Base-by-base conservation (phyloP, 2,888 invertebrate species). In the Colletes collaris region DNA sequence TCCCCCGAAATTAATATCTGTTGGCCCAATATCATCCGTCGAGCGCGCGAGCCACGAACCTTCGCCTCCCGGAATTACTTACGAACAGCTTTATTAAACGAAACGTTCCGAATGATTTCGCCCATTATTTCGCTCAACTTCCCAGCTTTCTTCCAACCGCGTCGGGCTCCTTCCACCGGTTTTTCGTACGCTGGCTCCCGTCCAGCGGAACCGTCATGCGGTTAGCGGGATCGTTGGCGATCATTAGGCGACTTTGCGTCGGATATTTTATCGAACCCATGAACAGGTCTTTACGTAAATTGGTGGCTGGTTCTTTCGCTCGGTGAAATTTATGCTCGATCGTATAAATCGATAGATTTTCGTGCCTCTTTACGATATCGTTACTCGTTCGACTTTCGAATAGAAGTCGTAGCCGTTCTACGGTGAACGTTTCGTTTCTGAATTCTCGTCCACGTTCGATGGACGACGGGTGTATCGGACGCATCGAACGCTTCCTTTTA, bases 1-100 rank as follows among this genome's bases (percentile, higher is more conserved):
- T 91, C 90, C 90, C 90, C 89, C 88, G 83, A 92, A 92, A 92
- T 92, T 92, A 92, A 92, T 92, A 92, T 92, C 91, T 84, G 90
- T 88, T 90, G 87, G 90, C 87, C 88, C 90, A 91, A 91, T 92
- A 92, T 90, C 90, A 86, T 89, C 86, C 88, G 88, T 91, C 89
- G 89, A 80, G 8, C 84, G 10, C 77, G 79, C 56, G 63, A 58
- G 65, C 27, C 70, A 46, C 69, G 8, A 60, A 52, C 59, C 68
- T 58, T 60, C 52, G 72, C 76, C 66, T 72, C 44, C 40, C 72
- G 52, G 53, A 74, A 88, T 88, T 87, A 79, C 85, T 81, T 73
- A 67, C 55, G 74, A 68, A 69, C 64, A 65, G 81, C 88, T 90
- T 89, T 86, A 88, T 88, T 87, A 87, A 84, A 75, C 70, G 77